These are phyloP conservation scores for Microplitis demolitor DNA, from an alignment of 1,140 invertebrate genomes.

Conservation along the genomic window DNA sequence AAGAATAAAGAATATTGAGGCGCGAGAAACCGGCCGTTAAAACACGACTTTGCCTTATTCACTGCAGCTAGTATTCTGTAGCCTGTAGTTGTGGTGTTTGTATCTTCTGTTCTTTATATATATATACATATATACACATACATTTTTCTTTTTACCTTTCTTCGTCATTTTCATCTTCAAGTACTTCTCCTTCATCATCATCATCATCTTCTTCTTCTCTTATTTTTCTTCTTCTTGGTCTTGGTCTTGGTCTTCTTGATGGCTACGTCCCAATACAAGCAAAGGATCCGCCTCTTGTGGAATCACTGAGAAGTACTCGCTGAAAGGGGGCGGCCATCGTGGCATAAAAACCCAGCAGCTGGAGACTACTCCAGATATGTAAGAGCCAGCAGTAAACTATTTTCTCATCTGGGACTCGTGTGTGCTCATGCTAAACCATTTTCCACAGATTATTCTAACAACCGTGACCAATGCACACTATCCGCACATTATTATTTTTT, in stretches of 20 bases:
- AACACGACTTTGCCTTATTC: constrained; percentile 21
- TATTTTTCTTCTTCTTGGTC: neutral
- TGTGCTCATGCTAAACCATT: too few species aligned
- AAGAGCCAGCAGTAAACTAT: too few species aligned
- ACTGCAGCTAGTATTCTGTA: too few species aligned
- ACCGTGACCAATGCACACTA: too few species aligned
- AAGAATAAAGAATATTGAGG: constrained; percentile 36
- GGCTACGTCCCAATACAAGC: constrained; percentile 3
- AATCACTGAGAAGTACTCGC: constrained; percentile 22
- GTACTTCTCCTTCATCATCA: constrained; percentile 2
- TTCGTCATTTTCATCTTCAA: neutral
- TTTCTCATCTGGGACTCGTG: too few species aligned
- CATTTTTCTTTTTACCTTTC: neutral
- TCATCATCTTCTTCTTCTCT: neutral
- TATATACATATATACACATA: neutral
- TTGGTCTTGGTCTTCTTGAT: constrained; percentile 12
- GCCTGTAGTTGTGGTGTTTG: too few species aligned
- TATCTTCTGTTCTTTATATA: too few species aligned
- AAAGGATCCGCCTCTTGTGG: constrained; percentile 19
- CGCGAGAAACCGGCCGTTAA: constrained; percentile 37
- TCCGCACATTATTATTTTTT: too few species aligned
- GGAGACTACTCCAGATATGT: neutral
- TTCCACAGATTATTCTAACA: too few species aligned
- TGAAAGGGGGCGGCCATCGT: constrained; percentile 33
- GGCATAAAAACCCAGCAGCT: constrained; percentile 19